phyloP scores from a whole-genome alignment of 2,888 invertebrate species.

The Agrotis puta region DNA sequence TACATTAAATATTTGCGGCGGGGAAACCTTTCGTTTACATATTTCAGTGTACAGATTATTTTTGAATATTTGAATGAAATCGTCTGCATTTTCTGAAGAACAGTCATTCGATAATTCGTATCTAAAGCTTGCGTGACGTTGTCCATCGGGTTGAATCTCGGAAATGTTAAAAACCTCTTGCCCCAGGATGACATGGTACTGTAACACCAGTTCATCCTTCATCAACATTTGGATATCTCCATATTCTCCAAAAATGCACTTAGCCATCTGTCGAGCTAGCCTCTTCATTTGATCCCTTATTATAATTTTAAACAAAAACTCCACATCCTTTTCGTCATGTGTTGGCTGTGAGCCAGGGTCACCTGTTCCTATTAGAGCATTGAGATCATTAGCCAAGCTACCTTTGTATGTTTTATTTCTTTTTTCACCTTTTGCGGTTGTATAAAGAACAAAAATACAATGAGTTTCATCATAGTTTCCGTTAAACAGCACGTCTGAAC shows the following conservation, averaged over 20 bases:
- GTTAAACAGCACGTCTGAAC: constrained; percentile 33
- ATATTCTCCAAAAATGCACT: constrained; percentile 20
- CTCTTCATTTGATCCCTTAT: constrained; percentile 36
- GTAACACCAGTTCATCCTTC: constrained; percentile 40
- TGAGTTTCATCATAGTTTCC: constrained; percentile 26
- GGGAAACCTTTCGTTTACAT: constrained; percentile 8
- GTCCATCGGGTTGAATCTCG: constrained; percentile 10
- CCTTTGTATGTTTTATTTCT: constrained; percentile 2
- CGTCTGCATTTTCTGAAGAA: background rate
- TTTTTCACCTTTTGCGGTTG: constrained; percentile 42
- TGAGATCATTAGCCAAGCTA: constrained; percentile 10
- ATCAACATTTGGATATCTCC: constrained; percentile 28
- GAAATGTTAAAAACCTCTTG: constrained; percentile 40
- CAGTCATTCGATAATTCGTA: no score
- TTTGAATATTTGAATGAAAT: constrained; percentile 42
- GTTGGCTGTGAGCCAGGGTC: constrained; percentile 23
- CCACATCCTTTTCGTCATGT: constrained; percentile 20
- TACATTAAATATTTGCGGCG: constrained; percentile 25
- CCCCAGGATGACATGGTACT: constrained; percentile 48
- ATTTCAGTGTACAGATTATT: constrained; percentile 28
- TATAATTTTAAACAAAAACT: constrained; percentile 20
- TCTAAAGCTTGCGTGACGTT: constrained; percentile 39
- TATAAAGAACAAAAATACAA: constrained; percentile 52
- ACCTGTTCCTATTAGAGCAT: constrained; percentile 46
- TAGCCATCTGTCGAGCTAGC: constrained; percentile 36